Base-by-base conservation (phyloP, 2,113 vertebrate genomes). In the Machaerirhynchus nigripectus region DNA sequence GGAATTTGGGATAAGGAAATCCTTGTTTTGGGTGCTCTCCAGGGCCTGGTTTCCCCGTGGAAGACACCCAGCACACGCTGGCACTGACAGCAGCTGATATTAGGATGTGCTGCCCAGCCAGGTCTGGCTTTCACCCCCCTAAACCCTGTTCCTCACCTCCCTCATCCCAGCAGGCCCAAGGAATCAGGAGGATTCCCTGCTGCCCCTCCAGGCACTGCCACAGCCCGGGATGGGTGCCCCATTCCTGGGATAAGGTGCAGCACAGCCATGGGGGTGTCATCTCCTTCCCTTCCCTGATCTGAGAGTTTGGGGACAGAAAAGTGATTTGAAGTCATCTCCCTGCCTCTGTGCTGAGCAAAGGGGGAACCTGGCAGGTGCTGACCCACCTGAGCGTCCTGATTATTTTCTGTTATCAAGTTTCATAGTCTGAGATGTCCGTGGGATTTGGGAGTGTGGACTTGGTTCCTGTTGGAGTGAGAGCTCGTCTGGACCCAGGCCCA, bases 371-470 rank as follows among this genome's bases (percentile, higher is more conserved):
- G 42, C 50, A 65, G 59, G 30, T 37, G 8, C n/a, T 84, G 69
- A 19, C 28, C 30, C 24, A n/a, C 16, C 52, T 42, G 44, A 35
- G 20, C 13, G 35, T 42, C 16, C 83, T 57, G 35, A 9, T 50
- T 17, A 5, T 42, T 13, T 49, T 7, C 20, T 75, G 13, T 24
- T 49, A 20, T 6, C 7, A 16, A 26, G 30, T 57, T 26, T 10
- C 35, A 16, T 0, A 2, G 26, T 7, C 2, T 27, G 50, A 50
- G 67, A 5, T 10, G 27, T 15, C 37, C 3, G 0, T 3, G 19
- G 52, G 24, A 35, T 23, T 5, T 2, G 13, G 37, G 49, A 46
- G 10, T 2, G 44, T 30, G 76, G 68, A 15, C 37, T 39, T 23
- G n/a, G n/a, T n/a, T n/a, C n/a, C n/a, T n/a, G n/a, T n/a, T n/a